phyloP scores from a whole-genome alignment of 2,888 invertebrate genomes.

The Cosmia trapezina region DNA sequence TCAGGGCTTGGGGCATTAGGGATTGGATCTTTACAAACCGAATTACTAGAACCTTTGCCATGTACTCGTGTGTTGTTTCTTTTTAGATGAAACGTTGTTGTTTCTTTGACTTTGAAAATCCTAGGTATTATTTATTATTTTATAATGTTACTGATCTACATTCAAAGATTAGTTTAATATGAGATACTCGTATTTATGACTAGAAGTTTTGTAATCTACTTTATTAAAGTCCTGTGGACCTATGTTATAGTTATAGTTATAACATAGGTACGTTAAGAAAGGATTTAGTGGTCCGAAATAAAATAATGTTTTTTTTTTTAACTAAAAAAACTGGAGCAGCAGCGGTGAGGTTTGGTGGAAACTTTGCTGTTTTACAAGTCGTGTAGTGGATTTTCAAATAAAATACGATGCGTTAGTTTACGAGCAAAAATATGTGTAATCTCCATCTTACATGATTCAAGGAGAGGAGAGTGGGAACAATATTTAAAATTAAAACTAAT shows the following conservation, averaged over 20 bases:
- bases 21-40: slow-evolving; percentile 1
- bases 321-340: neutral
- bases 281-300: neutral
- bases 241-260: too few species aligned
- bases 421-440: too few species aligned
- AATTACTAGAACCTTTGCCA: neutral
- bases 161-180: neutral
- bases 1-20: neutral
- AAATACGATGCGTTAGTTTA: too few species aligned
- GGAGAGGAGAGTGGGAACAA: too few species aligned
- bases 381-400: too few species aligned
- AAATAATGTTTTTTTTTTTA: neutral
- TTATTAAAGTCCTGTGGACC: neutral
- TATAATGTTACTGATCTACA: too few species aligned
- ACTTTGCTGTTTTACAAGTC: too few species aligned
- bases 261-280: neutral
- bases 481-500: too few species aligned
- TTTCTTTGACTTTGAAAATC: neutral
- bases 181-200: too few species aligned
- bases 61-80: neutral
- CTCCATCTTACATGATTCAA: too few species aligned
- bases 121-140: neutral
- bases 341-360: too few species aligned
- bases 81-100: neutral
- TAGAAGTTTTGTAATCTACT: neutral